These are phyloP conservation scores for Eurystomus glaucurus DNA, from an alignment of 2,797 vertebrate genomes.

Conservation along the genomic window DNA sequence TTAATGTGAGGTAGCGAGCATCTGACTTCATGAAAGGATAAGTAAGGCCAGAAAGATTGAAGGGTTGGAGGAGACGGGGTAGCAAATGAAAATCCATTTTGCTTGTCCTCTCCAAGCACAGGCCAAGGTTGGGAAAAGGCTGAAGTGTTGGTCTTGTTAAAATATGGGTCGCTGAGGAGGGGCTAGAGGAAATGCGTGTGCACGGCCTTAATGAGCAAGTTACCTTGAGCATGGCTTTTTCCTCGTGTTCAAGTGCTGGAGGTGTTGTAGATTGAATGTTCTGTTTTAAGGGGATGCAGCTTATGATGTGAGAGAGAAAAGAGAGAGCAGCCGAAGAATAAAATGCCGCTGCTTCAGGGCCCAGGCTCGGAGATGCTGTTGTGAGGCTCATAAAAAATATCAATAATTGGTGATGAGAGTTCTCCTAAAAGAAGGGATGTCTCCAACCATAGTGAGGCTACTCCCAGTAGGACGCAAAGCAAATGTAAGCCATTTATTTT, in stretches of 20 bases:
- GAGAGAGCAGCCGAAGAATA: neutral
- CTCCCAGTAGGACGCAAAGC: neutral
- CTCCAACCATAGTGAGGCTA: rapidly evolving
- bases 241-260: neutral
- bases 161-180: neutral
- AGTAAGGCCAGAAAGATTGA: slow-evolving; percentile 20
- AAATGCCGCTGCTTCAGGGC: neutral
- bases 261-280: neutral
- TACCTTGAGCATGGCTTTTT: neutral
- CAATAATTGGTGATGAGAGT: neutral
- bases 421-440: neutral
- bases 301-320: neutral
- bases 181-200: neutral
- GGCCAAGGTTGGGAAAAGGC: neutral
- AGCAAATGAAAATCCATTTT: slow-evolving; percentile 26
- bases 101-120: neutral
- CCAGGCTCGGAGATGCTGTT: neutral
- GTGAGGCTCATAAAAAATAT: neutral
- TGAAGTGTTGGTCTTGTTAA: neutral
- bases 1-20: neutral
- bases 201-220: neutral
- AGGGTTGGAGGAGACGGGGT: neutral
- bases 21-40: slow-evolving; percentile 1
- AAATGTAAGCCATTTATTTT: rapidly evolving
- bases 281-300: neutral